Evolutionary conservation across 2,113 vertebrate species (phyloP).

Genomic region (Carassius gibelio): DNA sequence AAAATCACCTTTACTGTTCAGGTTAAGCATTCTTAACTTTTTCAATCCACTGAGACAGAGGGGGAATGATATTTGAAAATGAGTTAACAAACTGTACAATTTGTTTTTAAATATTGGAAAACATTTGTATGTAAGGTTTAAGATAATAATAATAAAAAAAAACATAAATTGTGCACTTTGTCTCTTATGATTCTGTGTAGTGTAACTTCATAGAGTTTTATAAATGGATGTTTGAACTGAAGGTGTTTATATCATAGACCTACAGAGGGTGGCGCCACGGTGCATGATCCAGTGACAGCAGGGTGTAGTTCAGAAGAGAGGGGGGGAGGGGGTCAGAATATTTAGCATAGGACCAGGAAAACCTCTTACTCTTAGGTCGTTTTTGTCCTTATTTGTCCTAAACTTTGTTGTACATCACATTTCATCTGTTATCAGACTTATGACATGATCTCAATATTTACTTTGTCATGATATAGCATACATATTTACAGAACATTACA

Average conservation of each 20-base stretch:
- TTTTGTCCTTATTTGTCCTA: neutral
- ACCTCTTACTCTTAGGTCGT: too few species aligned
- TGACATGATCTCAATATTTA: neutral
- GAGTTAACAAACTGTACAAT: neutral
- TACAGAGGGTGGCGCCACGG: constrained; percentile 5
- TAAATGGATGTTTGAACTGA: neutral
- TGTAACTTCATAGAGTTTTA: neutral
- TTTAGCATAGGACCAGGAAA: too few species aligned
- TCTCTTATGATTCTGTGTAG: neutral
- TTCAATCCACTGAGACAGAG: neutral
- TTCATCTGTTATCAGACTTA: neutral
- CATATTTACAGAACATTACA: neutral
- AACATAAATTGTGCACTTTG: neutral
- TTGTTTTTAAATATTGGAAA: neutral
- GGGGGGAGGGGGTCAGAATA: too few species aligned
- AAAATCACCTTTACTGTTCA: too few species aligned
- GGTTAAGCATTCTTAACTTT: too few species aligned
- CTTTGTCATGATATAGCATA: neutral
- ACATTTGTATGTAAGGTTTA: neutral
- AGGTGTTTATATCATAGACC: neutral
- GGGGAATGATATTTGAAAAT: neutral
- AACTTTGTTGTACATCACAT: neutral
- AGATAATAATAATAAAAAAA: neutral
- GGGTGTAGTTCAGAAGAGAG: neutral
- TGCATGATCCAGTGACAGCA: neutral